These are phyloP conservation scores for Thumatha senex DNA, from an alignment of 2,888 invertebrate genomes.

Conservation along the genomic window DNA sequence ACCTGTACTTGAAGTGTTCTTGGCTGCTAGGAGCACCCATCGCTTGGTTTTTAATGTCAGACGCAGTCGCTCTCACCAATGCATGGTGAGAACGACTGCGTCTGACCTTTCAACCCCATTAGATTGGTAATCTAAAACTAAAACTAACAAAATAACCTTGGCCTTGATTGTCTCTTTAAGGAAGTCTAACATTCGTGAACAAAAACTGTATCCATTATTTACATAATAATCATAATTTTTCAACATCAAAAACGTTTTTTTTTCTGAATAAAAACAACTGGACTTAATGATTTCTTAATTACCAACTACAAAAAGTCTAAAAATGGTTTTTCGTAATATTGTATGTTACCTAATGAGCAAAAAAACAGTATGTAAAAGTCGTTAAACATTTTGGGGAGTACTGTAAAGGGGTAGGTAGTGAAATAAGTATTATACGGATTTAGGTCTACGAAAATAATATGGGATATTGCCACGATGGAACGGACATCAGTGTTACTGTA, in stretches of 20 bases:
- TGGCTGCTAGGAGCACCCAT: no score
- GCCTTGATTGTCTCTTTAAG: neutral
- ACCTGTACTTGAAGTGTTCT: no score
- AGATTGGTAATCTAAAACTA: no score
- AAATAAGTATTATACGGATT: no score
- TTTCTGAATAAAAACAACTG: neutral
- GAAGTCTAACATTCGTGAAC: neutral
- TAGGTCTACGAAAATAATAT: no score
- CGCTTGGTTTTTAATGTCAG: no score
- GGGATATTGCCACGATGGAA: no score
- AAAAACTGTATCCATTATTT: neutral
- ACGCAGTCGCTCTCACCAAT: no score
- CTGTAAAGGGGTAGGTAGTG: no score
- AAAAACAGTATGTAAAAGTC: neutral
- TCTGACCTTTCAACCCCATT: no score
- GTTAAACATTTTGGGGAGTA: neutral
- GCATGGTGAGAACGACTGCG: no score
- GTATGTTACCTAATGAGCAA: neutral
- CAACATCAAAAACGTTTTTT: conserved; percentile 1
- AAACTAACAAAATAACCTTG: neutral
- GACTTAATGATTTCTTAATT: conserved; percentile 2
- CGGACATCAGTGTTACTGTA: no score
- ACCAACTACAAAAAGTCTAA: neutral
- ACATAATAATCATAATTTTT: neutral
- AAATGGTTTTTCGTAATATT: neutral